A percentile compares a stretch with the other conserved stretches of the same genome.
Conservation (phyloP, 64 coral and sea anemone genomes). For the Acropora tenuis region DNA sequence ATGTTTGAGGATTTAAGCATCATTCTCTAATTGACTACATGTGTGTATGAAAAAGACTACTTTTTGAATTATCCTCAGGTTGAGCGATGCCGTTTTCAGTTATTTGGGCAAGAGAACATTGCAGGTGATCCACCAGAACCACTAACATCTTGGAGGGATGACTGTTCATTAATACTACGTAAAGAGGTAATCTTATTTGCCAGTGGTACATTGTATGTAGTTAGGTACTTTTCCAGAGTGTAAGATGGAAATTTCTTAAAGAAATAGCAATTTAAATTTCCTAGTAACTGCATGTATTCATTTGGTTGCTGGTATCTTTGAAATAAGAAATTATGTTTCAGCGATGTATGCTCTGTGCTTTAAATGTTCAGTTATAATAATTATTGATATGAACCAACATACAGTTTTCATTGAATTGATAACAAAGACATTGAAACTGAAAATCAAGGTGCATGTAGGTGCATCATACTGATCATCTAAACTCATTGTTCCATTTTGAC, state of each 20-base stretch:
- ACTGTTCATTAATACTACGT: not conserved
- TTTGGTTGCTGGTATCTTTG: too few species aligned
- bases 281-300: too few species aligned
- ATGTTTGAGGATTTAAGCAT: not conserved
- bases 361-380: too few species aligned
- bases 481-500: not conserved
- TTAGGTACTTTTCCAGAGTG: not conserved
- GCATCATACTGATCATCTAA: not conserved
- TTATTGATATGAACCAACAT: too few species aligned
- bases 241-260: not conserved
- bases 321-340: too few species aligned
- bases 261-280: too few species aligned
- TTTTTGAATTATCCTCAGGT: slow-evolving; percentile 9
- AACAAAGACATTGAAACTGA: too few species aligned
- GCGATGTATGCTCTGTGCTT: too few species aligned
- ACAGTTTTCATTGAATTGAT: too few species aligned
- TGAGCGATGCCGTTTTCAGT: not conserved
- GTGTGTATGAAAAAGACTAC: not conserved
- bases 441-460: not conserved
- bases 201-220: not conserved
- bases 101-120: not conserved
- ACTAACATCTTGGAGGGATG: not conserved
- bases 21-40: not conserved
- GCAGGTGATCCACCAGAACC: not conserved
- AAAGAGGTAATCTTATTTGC: not conserved